These are phyloP conservation scores for Vespertilio murinus DNA, from an alignment of 2,797 vertebrate genomes.

Conservation along the genomic window DNA sequence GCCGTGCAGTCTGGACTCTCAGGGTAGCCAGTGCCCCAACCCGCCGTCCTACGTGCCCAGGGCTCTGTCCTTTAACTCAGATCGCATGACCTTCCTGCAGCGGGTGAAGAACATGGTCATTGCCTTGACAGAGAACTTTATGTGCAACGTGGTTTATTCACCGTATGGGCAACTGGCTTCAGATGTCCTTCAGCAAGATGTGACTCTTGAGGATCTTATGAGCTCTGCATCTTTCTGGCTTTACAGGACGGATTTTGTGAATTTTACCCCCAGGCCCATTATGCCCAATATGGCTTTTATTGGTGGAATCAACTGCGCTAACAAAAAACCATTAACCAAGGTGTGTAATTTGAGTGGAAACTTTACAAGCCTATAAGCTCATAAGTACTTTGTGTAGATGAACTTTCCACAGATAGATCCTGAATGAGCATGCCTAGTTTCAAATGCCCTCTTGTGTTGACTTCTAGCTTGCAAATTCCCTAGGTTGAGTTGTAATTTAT, in stretches of 20 bases:
- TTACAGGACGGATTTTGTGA: conserved; percentile 85
- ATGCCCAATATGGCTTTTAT: conserved; percentile 89
- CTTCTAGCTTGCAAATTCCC: not conserved
- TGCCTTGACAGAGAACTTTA: conserved; percentile 53
- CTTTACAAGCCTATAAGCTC: not conserved
- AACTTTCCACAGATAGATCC: accelerated
- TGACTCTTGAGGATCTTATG: conserved; percentile 79
- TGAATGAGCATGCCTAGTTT: not conserved
- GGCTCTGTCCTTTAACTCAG: conserved; percentile 60
- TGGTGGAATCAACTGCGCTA: conserved; percentile 89
- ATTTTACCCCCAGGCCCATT: conserved; percentile 85
- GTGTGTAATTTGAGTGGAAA: conserved; percentile 81
- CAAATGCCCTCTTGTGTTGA: not conserved
- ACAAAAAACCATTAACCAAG: conserved; percentile 81
- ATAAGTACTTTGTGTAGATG: not conserved
- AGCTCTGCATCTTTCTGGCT: conserved; percentile 81
- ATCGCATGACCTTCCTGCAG: conserved; percentile 82
- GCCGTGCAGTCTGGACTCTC: conserved; percentile 76
- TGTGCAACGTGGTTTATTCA: conserved; percentile 71
- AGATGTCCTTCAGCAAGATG: conserved; percentile 74
- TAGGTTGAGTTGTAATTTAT: not conserved
- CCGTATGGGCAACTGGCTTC: conserved; percentile 66
- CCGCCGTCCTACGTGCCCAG: conserved; percentile 83
- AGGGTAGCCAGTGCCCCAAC: conserved; percentile 74
- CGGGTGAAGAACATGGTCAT: conserved; percentile 78